Conservation (phyloP, 2,113 vertebrate species). For the Malurus elegans region DNA sequence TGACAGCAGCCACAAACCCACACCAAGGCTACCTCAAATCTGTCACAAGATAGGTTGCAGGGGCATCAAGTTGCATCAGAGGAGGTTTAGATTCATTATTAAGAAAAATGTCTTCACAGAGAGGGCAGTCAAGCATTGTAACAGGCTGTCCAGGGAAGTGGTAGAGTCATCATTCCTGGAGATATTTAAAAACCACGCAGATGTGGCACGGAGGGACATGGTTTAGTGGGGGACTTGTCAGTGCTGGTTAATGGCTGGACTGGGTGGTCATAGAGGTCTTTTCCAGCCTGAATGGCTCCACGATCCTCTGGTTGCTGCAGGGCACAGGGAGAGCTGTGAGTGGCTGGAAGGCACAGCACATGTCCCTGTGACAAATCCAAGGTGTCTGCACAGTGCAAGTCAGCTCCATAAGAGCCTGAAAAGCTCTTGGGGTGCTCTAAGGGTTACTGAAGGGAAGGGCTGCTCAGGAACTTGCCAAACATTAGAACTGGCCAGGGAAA, state of each 20-base stretch:
- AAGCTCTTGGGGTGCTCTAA: background rate
- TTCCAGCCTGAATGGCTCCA: background rate
- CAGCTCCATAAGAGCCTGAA: background rate
- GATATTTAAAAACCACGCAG: background rate
- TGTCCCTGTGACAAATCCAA: background rate
- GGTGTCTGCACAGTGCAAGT: background rate
- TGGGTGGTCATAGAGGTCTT: background rate
- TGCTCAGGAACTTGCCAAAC: background rate
- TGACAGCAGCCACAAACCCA: background rate
- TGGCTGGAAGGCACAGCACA: too few species aligned
- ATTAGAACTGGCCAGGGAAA: background rate
- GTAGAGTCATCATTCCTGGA: background rate
- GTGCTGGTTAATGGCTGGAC: background rate
- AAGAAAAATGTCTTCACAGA: background rate
- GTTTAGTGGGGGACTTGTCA: background rate
- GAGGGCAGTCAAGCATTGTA: background rate
- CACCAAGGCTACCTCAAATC: background rate
- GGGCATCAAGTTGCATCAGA: background rate
- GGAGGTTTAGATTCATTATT: background rate
- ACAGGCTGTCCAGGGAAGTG: background rate
- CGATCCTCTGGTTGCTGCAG: background rate
- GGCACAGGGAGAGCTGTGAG: too few species aligned
- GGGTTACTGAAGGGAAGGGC: background rate
- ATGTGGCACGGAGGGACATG: background rate
- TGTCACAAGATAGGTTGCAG: background rate